A percentile compares a stretch with the other conserved stretches of the same genome.
Conservation (phyloP, 2,888 invertebrate species). For the Microctonus hyperodae region DNA sequence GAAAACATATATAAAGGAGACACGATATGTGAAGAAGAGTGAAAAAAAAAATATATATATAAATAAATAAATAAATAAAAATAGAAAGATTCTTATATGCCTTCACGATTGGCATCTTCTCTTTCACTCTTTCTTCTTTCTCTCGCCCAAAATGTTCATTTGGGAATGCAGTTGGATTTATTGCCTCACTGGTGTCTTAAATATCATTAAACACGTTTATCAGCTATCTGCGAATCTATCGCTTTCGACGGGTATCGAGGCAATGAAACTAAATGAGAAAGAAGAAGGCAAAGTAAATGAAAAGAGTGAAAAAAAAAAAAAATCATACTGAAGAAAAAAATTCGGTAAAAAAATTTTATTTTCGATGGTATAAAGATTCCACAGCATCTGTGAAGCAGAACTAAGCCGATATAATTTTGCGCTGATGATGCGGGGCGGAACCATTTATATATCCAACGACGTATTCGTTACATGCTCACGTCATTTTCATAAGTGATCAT, state of each 20-base stretch:
- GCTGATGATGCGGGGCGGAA: too few species aligned
- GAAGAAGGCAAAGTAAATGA: not conserved
- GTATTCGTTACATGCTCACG: not conserved
- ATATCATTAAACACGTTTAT: constrained; percentile 46
- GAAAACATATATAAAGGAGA: too few species aligned
- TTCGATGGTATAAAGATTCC: constrained; percentile 29
- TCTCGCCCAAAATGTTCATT: constrained; percentile 43
- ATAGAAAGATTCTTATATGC: constrained; percentile 42
- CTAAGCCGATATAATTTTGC: constrained; percentile 40
- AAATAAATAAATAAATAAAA: constrained; percentile 21
- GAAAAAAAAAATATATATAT: constrained; percentile 10
- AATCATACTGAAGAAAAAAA: not conserved
- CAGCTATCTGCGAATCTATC: constrained; percentile 43
- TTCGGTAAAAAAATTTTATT: not conserved
- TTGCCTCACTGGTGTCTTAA: constrained; percentile 45
- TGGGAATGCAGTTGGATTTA: constrained; percentile 44
- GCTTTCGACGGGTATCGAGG: constrained; percentile 23
- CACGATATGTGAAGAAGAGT: not conserved
- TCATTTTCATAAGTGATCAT: not conserved
- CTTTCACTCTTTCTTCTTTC: constrained; percentile 18
- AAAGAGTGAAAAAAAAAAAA: not conserved
- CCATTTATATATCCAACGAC: not conserved
- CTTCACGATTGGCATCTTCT: constrained; percentile 44
- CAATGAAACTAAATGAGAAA: constrained; percentile 6
- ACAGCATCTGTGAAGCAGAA: constrained; percentile 33